Evolutionary conservation across 2,888 invertebrate genomes (phyloP), one percentile per base, ranked within the genome.

Genomic region (Phortica okadai): DNA sequence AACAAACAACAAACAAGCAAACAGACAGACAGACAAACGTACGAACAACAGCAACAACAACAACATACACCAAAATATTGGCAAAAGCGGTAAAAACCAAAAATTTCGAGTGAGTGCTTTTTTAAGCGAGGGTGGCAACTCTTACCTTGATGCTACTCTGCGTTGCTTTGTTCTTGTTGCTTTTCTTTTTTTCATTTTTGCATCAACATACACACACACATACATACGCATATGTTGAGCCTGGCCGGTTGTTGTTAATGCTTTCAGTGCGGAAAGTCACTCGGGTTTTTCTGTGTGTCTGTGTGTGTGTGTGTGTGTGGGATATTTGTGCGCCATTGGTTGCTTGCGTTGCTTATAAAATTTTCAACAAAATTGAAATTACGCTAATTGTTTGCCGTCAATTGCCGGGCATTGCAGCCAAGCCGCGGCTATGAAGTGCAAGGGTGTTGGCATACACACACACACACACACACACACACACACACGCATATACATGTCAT

Each of bases 351-450:
- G 86, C 87, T 90, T 88, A 89, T 89, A 84, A 89, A 89, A 89
- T 87, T 89, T 89, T 90, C 84, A 89, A 87, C 88, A 85, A 88
- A 90, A 89, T 90, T 90, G 86, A 90, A 89, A 89, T 89, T 90
- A 89, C 88, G 88, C 89, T 89, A 89, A 89, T 89, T 89, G 90
- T 90, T 90, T 86, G 87, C 81, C 75, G 56, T 42, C 14, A 41
- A 14, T 33, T 66, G 42, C 21, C 54, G 16, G 16, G 21, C 16
- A 59, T 59, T 59, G 11, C 25, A 59, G 2, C 59, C 59, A 16
- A 62, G 74, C 76, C 73, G 54, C 54, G n/a, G 54, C 10, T 54
- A 54, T 54, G n/a, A 54, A 54, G 54, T 54, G 54, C 54, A 54
- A 14, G 54, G 10, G 54, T n/a, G n/a, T n/a, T 14, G 2, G 54